Base-by-base conservation (phyloP, 2,888 invertebrate genomes). In the Zele albiditarsus region DNA sequence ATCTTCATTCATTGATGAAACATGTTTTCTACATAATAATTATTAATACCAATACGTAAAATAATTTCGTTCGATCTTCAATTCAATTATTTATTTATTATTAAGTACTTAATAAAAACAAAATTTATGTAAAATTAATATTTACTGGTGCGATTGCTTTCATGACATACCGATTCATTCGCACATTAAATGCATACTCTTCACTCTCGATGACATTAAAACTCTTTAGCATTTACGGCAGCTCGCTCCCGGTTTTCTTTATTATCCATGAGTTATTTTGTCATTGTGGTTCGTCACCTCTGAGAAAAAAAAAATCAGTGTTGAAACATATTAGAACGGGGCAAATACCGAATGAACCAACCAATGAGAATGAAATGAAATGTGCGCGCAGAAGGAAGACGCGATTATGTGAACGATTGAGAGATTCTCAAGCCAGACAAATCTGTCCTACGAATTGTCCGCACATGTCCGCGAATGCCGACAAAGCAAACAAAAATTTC, bases 391-490 rank as follows among this genome's bases (percentile, higher is more conserved):
- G 71, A 63, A 68, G 75, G 69, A 71, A 74, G 78, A 73, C 67
- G 75, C 82, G 83, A 84, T 84, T 83, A 84, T 82, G 80, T 78
- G 77, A 77, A 76, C 67, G 79, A 77, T 78, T 74, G 80, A 80
- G 79, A 82, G 81, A 83, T 82, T 80, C 77, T 81, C 82, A 74
- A 78, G 28, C 78, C 79, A 82, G 85, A 82, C 85, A 88, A 89
- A 89, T 88, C 88, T 89, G 86, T 85, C 85, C 83, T 80, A 77
- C 78, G 88, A 84, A 89, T 88, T 89, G 89, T 89, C 84, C 84
- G 87, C 88, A 88, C 89, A 89, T 89, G 89, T 84, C 82, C 84
- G 78, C 80, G 79, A 75, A 73, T 70, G 77, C 88, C 89, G 88
- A 88, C 88, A 89, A 89, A 89, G 87, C 81, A 77, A 80, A 76